phyloP scores from a whole-genome alignment of 1,140 invertebrate genomes.

The Anastatus disparis region DNA sequence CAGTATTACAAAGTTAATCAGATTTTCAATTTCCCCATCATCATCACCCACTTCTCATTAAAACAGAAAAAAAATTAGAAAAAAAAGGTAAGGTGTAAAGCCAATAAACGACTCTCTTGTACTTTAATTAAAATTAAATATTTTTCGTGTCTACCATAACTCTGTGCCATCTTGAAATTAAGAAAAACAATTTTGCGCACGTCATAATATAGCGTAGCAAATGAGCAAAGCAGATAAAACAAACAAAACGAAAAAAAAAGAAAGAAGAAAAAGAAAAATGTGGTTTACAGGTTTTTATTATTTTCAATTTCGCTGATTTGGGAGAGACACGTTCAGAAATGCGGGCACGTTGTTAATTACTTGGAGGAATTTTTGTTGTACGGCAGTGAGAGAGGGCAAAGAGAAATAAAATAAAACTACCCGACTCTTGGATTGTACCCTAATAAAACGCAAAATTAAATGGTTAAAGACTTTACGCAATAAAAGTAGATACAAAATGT shows the following conservation, averaged over 20 bases:
- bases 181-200: neutral
- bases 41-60: no score
- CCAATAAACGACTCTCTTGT: no score
- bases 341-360: slow-evolving; percentile 31
- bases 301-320: slow-evolving; percentile 24
- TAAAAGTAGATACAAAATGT: no score
- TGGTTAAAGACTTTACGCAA: neutral
- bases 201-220: neutral
- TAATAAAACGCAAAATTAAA: slow-evolving; percentile 31
- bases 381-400: neutral
- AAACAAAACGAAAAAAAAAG: no score
- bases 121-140: slow-evolving; percentile 12
- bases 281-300: slow-evolving; percentile 25
- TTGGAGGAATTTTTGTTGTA: neutral
- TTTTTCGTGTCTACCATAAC: neutral
- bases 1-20: no score
- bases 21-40: no score
- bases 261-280: neutral
- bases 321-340: neutral
- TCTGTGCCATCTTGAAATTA: neutral
- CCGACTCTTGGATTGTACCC: neutral
- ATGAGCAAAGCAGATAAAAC: neutral
- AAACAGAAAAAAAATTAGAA: no score
- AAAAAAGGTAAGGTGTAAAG: no score
- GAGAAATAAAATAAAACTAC: slow-evolving; percentile 2